Conservation (phyloP, 1,140 invertebrate genomes). For the Polyergus mexicanus region DNA sequence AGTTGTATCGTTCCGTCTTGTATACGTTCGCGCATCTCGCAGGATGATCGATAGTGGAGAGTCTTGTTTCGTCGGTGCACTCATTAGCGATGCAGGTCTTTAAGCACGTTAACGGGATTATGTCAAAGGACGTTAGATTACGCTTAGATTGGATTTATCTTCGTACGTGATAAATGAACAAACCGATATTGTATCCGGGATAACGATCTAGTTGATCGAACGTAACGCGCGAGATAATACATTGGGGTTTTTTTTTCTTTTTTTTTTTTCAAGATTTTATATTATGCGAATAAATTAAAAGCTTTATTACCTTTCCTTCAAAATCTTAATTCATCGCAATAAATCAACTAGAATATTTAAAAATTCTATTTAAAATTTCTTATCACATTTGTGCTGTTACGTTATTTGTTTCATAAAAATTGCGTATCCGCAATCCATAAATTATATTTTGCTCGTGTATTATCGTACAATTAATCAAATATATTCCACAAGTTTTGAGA, state of each 20-base stretch:
- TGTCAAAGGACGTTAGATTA: constrained; percentile 19
- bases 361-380: neutral
- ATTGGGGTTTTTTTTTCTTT: too few relatives aligned
- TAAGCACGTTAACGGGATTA: constrained; percentile 42
- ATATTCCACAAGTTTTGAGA: neutral
- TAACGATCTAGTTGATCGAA: neutral
- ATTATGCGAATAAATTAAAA: neutral
- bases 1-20: neutral
- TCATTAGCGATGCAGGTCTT: constrained; percentile 27
- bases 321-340: neutral
- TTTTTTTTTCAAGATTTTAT: neutral
- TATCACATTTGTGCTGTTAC: too few relatives aligned
- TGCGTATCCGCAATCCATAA: neutral
- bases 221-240: neutral
- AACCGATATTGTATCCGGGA: constrained; percentile 9
- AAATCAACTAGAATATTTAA: neutral
- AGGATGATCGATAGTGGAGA: constrained; percentile 35
- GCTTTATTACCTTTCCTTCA: neutral
- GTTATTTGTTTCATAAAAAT: neutral
- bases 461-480: neutral
- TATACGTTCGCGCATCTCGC: constrained; percentile 3
- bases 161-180: constrained; percentile 28
- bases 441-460: neutral
- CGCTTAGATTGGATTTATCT: constrained; percentile 36
- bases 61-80: neutral